These are phyloP conservation scores for Marcusenius ussheri DNA, from an alignment of 2,113 vertebrate species.

Conservation along the genomic window DNA sequence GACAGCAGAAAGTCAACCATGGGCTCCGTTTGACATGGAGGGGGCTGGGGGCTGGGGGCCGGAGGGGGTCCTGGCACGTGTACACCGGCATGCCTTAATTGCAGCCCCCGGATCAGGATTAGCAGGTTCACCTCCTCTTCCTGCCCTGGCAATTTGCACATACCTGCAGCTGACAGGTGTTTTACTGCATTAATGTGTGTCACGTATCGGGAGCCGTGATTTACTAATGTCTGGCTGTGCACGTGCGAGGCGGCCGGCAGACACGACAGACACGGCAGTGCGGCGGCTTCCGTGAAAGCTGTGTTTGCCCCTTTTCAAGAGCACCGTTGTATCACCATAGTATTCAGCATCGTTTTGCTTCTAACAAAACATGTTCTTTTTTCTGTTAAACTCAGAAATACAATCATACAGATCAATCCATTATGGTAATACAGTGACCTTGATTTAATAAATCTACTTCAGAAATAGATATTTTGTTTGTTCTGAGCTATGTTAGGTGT, in stretches of 20 bases:
- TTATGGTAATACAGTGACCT: background rate
- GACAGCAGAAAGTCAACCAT: constrained; percentile 28
- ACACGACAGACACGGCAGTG: background rate
- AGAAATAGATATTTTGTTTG: background rate
- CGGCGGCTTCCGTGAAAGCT: background rate
- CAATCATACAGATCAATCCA: background rate
- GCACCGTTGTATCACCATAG: background rate
- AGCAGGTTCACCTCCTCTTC: constrained; percentile 60
- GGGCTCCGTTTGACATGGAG: constrained; percentile 17
- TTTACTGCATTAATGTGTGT: constrained; percentile 33
- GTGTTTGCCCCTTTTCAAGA: background rate
- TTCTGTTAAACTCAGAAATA: background rate
- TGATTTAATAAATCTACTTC: background rate
- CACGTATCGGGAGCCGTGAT: constrained; percentile 28
- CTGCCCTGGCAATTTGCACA: constrained; percentile 68
- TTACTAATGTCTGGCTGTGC: constrained; percentile 11
- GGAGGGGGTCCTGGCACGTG: constrained; percentile 48
- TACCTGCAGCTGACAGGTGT: constrained; percentile 48
- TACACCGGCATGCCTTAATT: background rate
- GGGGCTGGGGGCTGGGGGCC: constrained; percentile 18
- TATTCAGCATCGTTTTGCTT: background rate
- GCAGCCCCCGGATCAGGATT: constrained; percentile 68
- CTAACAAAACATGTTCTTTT: background rate
- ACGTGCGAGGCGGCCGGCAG: background rate
- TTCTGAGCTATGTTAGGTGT: background rate